Conservation (phyloP, 2,888 invertebrate genomes). For the Hyles lineata region DNA sequence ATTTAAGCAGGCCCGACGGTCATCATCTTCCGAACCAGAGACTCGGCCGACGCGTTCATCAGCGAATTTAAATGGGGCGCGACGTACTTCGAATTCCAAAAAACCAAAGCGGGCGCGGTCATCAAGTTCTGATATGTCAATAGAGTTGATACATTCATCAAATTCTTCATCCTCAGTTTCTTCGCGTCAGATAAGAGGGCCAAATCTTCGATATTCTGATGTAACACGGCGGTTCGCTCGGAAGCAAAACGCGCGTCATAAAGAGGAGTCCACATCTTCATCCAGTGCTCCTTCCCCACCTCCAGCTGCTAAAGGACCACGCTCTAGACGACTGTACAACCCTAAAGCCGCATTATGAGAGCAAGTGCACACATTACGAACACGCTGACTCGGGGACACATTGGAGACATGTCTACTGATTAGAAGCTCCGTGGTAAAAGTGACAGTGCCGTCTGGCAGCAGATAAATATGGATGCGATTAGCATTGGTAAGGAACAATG, state of each 20-base stretch:
- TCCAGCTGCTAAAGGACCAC: constrained; percentile 9
- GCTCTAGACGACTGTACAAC: constrained; percentile 37
- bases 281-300: constrained; percentile 7
- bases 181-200: not conserved
- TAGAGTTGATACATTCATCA: not conserved
- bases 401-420: not conserved
- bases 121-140: too few species aligned
- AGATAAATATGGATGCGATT: too few species aligned
- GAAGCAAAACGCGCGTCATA: constrained; percentile 35
- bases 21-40: not conserved
- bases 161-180: constrained; percentile 8
- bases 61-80: not conserved
- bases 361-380: not conserved
- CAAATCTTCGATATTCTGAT: constrained; percentile 47
- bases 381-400: not conserved
- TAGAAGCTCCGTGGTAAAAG: too few species aligned
- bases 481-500: too few species aligned
- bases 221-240: constrained; percentile 49
- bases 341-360: constrained; percentile 32
- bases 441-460: too few species aligned
- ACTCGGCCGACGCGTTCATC: too few species aligned
- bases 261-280: constrained; percentile 8
- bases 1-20: not conserved
- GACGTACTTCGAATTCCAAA: not conserved
- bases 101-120: not conserved